phyloP scores from a whole-genome alignment of 2,888 invertebrate species.

The Drosophila pegasa region DNA sequence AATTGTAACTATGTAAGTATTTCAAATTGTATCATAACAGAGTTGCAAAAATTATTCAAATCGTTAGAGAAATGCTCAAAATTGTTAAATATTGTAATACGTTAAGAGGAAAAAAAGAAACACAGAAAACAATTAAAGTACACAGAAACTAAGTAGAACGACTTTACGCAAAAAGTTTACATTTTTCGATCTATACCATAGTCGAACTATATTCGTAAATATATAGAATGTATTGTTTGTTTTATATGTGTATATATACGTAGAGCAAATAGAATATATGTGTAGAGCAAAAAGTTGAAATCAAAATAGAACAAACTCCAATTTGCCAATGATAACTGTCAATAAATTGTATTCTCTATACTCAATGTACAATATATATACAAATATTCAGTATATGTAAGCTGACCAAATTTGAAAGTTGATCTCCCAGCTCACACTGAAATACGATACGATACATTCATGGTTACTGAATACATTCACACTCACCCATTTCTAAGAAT shows the following conservation, averaged over 20 bases:
- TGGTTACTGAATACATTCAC: conserved; percentile 11
- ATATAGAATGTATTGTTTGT: conserved; percentile 18
- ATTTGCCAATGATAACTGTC: conserved; percentile 73
- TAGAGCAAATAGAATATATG: conserved; percentile 13
- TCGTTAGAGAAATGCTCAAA: conserved; percentile 44
- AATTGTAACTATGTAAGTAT: conserved; percentile 56
- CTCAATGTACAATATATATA: conserved; percentile 20
- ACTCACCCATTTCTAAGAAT: conserved; percentile 26
- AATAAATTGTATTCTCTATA: conserved; percentile 56
- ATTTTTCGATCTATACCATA: conserved; percentile 4
- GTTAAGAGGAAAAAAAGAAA: conserved; percentile 8
- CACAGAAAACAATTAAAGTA: neutral
- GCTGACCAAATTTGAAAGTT: conserved; percentile 31
- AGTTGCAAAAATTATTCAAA: conserved; percentile 26
- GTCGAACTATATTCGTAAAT: conserved; percentile 17
- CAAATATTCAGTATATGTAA: conserved; percentile 21
- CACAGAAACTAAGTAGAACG: conserved; percentile 3
- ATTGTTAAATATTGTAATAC: conserved; percentile 40
- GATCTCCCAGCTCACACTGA: conserved; percentile 14
- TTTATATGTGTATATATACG: conserved; percentile 18
- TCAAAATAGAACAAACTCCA: conserved; percentile 44
- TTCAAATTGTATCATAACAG: conserved; percentile 46
- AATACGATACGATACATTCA: conserved; percentile 17
- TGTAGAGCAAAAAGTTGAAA: conserved; percentile 26
- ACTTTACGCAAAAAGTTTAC: conserved; percentile 10